These are phyloP conservation scores for Tanytarsus gracilentus DNA, from an alignment of 2,888 invertebrate genomes.

Conservation along the genomic window DNA sequence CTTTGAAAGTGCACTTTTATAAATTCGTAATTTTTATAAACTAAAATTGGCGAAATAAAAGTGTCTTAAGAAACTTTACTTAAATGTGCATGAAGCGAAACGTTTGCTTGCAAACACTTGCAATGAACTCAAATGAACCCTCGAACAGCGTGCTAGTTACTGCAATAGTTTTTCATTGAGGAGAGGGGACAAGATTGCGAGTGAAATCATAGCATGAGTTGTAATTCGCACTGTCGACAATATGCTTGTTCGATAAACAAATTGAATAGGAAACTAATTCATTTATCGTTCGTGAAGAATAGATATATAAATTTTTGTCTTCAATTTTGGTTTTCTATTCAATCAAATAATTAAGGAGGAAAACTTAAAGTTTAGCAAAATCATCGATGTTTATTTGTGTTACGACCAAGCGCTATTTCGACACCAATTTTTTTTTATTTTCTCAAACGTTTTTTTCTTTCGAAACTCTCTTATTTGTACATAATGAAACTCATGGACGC, in stretches of 20 bases:
- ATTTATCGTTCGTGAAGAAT: no score
- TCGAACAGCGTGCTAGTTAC: background rate
- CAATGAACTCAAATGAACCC: conserved; percentile 25
- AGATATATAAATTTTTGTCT: no score
- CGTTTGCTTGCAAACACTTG: conserved; percentile 24
- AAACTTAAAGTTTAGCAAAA: no score
- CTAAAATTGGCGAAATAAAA: background rate
- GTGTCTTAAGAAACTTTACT: conserved; percentile 23
- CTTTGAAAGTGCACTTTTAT: background rate
- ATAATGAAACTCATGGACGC: conserved; percentile 22
- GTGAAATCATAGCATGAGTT: no score
- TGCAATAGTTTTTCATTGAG: background rate
- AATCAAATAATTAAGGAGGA: no score
- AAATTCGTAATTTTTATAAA: background rate
- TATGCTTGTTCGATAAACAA: no score
- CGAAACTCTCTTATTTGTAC: no score
- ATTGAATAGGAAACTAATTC: no score
- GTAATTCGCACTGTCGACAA: no score
- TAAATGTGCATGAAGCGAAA: conserved; percentile 22
- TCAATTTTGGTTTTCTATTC: no score
- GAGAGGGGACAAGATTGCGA: background rate
- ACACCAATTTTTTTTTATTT: background rate
- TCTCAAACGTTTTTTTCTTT: background rate
- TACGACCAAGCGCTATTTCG: background rate
- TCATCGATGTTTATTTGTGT: no score